Conservation (phyloP, 2,113 vertebrate genomes). For the Elephas maximus region DNA sequence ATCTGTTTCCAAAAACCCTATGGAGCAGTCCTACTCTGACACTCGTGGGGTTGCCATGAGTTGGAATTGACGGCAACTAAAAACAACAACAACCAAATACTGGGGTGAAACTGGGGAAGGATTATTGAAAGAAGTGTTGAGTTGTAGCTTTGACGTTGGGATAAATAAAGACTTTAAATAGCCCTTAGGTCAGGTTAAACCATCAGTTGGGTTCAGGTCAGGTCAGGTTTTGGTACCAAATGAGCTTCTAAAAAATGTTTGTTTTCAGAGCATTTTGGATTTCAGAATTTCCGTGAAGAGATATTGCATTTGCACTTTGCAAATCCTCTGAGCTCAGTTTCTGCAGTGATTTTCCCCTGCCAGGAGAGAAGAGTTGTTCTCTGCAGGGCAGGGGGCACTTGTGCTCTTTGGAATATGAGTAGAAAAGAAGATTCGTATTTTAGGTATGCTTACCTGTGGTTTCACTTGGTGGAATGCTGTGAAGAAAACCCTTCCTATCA, state of each 20-base stretch:
- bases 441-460: background rate
- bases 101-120: slow-evolving; percentile 23
- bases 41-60: no score
- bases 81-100: background rate
- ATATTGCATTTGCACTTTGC: background rate
- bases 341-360: background rate
- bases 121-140: background rate
- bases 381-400: background rate
- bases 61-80: no score
- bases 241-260: slow-evolving; percentile 45
- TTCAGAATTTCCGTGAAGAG: slow-evolving; percentile 41
- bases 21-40: no score
- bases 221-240: slow-evolving; percentile 31
- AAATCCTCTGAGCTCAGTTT: background rate
- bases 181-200: background rate
- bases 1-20: no score
- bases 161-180: background rate
- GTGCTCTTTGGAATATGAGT: background rate
- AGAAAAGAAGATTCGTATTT: slow-evolving; percentile 49
- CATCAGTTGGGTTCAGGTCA: no score
- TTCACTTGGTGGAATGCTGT: background rate
- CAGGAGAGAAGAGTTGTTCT: background rate
- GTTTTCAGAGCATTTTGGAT: slow-evolving; percentile 6
- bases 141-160: background rate
- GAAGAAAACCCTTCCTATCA: background rate